These are phyloP conservation scores for Hyposoter dolosus DNA, from an alignment of 2,888 invertebrate species.

Conservation along the genomic window DNA sequence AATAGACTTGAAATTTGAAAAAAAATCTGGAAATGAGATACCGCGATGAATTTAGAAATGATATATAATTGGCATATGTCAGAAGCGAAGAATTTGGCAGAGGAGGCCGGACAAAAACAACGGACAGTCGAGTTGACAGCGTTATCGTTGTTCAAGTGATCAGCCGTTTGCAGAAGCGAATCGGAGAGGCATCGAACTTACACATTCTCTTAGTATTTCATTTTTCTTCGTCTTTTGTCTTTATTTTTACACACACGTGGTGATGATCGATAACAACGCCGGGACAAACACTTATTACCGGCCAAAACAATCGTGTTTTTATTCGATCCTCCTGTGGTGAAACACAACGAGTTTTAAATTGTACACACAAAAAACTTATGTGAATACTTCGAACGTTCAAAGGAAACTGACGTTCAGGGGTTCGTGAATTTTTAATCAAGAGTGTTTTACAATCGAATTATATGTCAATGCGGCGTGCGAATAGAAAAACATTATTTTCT, in stretches of 20 bases:
- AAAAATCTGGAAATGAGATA: not conserved
- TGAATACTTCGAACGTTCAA: conserved; percentile 47
- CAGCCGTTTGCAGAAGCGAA: not conserved
- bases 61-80: conserved; percentile 30
- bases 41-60: conserved; percentile 23
- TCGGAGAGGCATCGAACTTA: not conserved
- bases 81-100: conserved; percentile 44
- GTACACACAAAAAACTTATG: conserved; percentile 35
- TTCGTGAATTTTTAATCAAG: conserved; percentile 25
- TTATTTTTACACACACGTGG: conserved; percentile 18
- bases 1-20: conserved; percentile 32
- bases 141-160: conserved; percentile 29
- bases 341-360: conserved; percentile 44
- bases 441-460: conserved; percentile 39
- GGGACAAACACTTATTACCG: conserved; percentile 19
- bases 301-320: conserved; percentile 57
- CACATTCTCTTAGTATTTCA: conserved; percentile 5
- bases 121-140: conserved; percentile 26
- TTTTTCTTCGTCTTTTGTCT: not conserved
- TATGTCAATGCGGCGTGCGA: conserved; percentile 51
- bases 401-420: conserved; percentile 14
- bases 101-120: conserved; percentile 53
- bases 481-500: conserved; percentile 58
- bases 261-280: conserved; percentile 37
- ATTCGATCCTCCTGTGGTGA: conserved; percentile 49